These are phyloP conservation scores for Geopemphigus sp. DNA, from an alignment of 1,140 invertebrate species.

Conservation along the genomic window DNA sequence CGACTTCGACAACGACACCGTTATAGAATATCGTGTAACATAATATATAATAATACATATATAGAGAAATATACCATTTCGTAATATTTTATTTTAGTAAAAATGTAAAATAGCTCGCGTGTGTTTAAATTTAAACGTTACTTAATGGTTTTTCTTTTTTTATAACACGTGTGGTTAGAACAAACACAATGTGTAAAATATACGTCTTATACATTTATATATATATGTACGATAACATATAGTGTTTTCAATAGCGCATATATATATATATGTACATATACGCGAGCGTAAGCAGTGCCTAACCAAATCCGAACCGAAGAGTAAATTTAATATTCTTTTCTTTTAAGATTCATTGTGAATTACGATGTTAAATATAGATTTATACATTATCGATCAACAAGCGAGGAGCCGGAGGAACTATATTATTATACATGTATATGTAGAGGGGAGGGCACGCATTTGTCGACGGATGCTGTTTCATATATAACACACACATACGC, in stretches of 20 bases:
- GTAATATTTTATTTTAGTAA: slow-evolving; percentile 24
- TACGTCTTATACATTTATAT: too few species aligned
- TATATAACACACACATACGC: too few species aligned
- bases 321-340: not conserved
- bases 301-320: not conserved
- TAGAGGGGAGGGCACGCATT: too few species aligned
- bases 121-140: slow-evolving; percentile 13
- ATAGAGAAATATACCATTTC: not conserved
- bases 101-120: not conserved
- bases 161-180: not conserved
- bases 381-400: not conserved
- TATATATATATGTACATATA: too few species aligned
- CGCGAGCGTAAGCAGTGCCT: too few species aligned
- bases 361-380: not conserved
- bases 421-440: too few species aligned
- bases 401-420: too few species aligned
- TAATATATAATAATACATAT: too few species aligned
- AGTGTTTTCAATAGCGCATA: too few species aligned
- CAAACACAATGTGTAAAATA: not conserved
- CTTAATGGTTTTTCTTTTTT: not conserved
- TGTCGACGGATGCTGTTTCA: too few species aligned
- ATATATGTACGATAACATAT: too few species aligned
- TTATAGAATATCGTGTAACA: not conserved
- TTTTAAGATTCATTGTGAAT: slow-evolving; percentile 1
- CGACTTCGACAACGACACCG: not conserved